phyloP scores from a whole-genome alignment of 2,797 vertebrate species.

The Petrocephalus schoutedeni region DNA sequence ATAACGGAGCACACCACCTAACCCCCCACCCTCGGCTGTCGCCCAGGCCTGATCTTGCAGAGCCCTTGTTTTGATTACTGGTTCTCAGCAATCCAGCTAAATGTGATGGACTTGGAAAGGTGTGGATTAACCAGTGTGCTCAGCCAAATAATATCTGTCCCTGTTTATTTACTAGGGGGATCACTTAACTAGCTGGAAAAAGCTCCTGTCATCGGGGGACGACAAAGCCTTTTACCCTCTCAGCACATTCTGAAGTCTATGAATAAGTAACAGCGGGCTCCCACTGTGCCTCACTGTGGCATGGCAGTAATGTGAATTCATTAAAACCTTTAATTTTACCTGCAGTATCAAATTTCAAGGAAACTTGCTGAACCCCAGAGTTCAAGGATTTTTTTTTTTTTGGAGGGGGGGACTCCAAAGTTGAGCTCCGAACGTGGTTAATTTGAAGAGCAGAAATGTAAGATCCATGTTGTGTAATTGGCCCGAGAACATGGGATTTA shows the following conservation, averaged over 20 bases:
- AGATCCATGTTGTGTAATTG: neutral
- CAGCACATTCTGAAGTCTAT: constrained; percentile 28
- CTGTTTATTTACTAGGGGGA: neutral
- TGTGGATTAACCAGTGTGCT: neutral
- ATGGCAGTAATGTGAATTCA: constrained; percentile 37
- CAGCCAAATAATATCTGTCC: neutral
- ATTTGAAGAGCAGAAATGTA: constrained; percentile 26
- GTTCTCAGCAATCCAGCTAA: neutral
- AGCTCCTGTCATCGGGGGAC: neutral
- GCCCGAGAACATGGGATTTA: neutral
- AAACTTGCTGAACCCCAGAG: constrained; percentile 18
- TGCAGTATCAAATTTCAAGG: constrained; percentile 32
- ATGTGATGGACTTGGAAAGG: neutral
- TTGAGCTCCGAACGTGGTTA: constrained; percentile 13
- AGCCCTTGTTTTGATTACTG: neutral
- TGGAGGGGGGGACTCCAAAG: constrained; percentile 31
- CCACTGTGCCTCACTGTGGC: neutral
- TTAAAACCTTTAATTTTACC: constrained; percentile 36
- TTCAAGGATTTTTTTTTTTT: neutral
- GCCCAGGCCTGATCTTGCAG: neutral
- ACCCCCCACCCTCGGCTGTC: neutral
- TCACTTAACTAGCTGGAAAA: neutral
- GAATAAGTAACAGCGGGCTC: constrained; percentile 34
- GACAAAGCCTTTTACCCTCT: constrained; percentile 22
- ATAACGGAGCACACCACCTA: too few relatives aligned